Evolutionary conservation across 2,113 vertebrate species (phyloP), one percentile per base, ranked within the genome.

Genomic region (Microtus richardsoni): DNA sequence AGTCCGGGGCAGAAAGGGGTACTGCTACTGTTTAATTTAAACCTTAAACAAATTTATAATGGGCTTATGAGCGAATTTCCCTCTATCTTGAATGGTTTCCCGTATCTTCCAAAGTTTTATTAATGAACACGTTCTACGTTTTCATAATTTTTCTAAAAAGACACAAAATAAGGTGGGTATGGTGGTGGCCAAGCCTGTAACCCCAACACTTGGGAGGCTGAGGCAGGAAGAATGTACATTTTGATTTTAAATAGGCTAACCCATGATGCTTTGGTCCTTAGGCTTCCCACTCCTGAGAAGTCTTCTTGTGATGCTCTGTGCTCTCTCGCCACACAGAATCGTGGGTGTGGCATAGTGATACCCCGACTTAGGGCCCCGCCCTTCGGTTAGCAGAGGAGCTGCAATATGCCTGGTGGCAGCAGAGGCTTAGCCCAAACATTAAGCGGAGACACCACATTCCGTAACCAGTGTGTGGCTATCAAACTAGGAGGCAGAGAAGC

Each of bases 291-390:
- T 64, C 19, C 13, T 62, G 41, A 60, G 10, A 58, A 60, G 26
- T 58, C 17, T 85, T 89, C 87, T 62, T 17, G 22, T 8, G 19
- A 10, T 24, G 39, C 17, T 60, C 0, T 28, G 70, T 36, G 19
- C 77, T 68, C n/a, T 36, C n/a, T 21, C 71, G 28, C n/a, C 24
- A 10, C 0, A 52, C 88, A 73, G 60, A 52, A 71, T 41, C 28
- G 28, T 2, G 36, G 8, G 19, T 4, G 0, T 24, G 3, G 33
- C 1, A 36, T 3, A 13, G 66, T 24, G 3, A 64, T 44, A 44
- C 44, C 58, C 14, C 30, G 8, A 64, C 60, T 33, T 17, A 44
- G n/a, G 82, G 14, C 39, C 14, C 39, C 11, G 39, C 39, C 26
- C 58, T 60, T 44, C 2, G 1, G 24, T 5, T 7, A 22, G 39